Conservation (phyloP, 92 coral and sea anemone species). For the Heliopora coerulea region DNA sequence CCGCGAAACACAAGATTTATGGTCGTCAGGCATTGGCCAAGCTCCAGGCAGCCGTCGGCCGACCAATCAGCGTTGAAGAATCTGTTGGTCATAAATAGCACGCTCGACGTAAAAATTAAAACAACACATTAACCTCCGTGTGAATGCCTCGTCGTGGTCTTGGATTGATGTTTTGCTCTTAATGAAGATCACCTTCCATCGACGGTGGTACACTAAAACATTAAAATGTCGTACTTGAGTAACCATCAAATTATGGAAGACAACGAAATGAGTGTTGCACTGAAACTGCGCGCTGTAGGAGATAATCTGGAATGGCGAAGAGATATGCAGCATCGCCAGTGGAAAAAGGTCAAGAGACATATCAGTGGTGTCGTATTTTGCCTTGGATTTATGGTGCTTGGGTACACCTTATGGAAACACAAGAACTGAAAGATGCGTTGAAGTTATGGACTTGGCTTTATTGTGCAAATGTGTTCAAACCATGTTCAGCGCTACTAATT, state of each 20-base stretch:
- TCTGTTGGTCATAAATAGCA: neutral
- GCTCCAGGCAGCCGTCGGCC: neutral
- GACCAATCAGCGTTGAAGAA: neutral
- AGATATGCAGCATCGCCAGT: neutral
- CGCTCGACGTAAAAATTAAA: neutral
- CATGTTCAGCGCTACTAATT: too few species aligned
- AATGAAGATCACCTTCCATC: too few species aligned
- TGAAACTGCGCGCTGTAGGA: constrained; percentile 7
- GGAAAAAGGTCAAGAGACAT: constrained; percentile 3
- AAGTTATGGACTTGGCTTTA: too few species aligned
- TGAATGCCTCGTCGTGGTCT: too few species aligned
- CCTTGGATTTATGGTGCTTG: constrained; percentile 9
- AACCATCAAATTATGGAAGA: neutral
- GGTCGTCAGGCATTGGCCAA: too few species aligned
- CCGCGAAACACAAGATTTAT: too few species aligned
- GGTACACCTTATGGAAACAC: neutral
- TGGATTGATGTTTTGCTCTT: neutral
- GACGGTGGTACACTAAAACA: neutral
- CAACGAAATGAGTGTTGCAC: neutral
- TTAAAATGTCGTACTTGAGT: constrained; percentile 3
- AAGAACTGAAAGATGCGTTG: neutral
- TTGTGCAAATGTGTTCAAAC: neutral
- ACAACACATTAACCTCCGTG: neutral
- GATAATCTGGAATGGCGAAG: constrained; percentile 5
- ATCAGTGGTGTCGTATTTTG: constrained; percentile 6